phyloP scores from a whole-genome alignment of 2,113 vertebrate genomes.

The Porphyrio hochstetteri region DNA sequence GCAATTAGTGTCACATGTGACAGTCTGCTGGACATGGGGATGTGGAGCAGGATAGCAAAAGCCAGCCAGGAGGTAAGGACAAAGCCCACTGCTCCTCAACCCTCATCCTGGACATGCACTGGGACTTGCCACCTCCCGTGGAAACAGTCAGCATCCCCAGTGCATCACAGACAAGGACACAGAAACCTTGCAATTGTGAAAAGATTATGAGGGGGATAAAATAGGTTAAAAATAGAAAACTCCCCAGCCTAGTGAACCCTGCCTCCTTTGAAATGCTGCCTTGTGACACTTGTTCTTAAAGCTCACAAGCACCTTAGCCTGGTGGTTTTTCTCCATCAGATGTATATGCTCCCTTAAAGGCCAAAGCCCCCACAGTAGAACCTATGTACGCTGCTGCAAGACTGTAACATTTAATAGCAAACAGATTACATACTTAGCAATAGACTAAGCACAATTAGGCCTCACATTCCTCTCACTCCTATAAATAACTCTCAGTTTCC shows the following conservation, averaged over 20 bases:
- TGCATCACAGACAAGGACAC: background rate
- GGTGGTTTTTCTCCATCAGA: slow-evolving; percentile 29
- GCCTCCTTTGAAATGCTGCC: slow-evolving; percentile 9
- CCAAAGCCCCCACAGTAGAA: background rate
- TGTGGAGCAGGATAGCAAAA: background rate
- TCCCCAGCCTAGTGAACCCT: background rate
- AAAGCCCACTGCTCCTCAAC: background rate
- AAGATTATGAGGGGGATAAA: background rate
- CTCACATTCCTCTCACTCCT: slow-evolving; percentile 88
- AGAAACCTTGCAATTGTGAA: background rate
- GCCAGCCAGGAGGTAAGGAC: background rate
- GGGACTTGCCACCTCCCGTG: accelerated
- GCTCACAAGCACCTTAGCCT: slow-evolving; percentile 1
- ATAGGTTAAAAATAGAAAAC: background rate
- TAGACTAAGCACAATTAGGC: slow-evolving; percentile 93
- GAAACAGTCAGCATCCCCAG: background rate
- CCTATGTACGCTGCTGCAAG: slow-evolving; percentile 71
- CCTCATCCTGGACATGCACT: accelerated
- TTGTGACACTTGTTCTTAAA: slow-evolving; percentile 13
- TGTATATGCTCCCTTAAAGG: slow-evolving; percentile 60
- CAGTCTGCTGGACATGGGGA: background rate
- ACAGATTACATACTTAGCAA: slow-evolving; percentile 82
- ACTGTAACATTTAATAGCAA: slow-evolving; percentile 82
- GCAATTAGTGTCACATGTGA: no score
- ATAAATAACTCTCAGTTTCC: slow-evolving; percentile 92